These are phyloP conservation scores for Hydractinia symbiolongicarpus DNA, from an alignment of 30 jellyfish, hydroid and myxozoan species.

Conservation along the genomic window DNA sequence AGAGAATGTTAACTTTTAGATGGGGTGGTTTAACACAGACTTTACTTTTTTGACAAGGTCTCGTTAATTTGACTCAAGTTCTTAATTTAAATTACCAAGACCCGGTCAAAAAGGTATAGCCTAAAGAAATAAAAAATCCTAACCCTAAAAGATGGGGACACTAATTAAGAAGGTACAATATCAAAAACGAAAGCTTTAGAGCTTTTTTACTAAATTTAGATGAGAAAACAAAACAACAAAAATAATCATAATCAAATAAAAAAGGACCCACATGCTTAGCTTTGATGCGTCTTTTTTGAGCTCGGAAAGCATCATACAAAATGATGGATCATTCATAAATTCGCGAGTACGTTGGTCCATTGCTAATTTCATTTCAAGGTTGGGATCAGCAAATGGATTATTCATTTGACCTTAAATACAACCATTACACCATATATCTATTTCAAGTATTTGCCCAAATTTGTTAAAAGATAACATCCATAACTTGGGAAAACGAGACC, in stretches of 20 bases:
- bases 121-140: too few species aligned
- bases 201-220: too few species aligned
- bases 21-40: too few species aligned
- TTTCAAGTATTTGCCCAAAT: neutral
- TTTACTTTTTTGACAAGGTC: too few species aligned
- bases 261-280: conserved; percentile 56
- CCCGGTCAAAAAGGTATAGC: too few species aligned
- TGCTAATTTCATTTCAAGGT: conserved; percentile 66
- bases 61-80: too few species aligned
- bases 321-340: conserved; percentile 75
- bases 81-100: too few species aligned
- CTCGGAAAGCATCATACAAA: conserved; percentile 50
- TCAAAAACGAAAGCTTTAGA: too few species aligned
- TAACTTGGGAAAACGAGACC: neutral
- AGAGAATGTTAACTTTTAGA: too few species aligned
- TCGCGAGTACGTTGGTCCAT: conserved; percentile 76
- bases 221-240: too few species aligned
- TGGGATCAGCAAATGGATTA: conserved; percentile 82
- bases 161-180: too few species aligned
- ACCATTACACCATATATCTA: neutral
- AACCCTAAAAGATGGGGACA: too few species aligned
- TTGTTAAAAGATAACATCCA: neutral
- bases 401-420: conserved; percentile 29
- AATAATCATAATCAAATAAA: neutral
- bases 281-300: conserved; percentile 72